A percentile compares a stretch with the other conserved stretches of the same genome.
phyloP scores from a whole-genome alignment of 2,113 vertebrate genomes.

The Anhinga rufa region DNA sequence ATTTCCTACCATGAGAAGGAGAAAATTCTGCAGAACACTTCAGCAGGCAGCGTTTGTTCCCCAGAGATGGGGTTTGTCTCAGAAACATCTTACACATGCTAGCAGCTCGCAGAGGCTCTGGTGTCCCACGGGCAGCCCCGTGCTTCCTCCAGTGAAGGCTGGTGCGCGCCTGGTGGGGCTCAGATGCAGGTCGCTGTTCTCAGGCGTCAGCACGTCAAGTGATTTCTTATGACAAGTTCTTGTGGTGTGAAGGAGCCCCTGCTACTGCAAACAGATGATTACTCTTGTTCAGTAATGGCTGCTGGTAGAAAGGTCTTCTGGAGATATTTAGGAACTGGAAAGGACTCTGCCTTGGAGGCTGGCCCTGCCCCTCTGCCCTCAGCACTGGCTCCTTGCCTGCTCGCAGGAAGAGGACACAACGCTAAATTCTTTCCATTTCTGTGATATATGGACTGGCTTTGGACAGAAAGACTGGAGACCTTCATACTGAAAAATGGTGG shows the following conservation, averaged over 20 bases:
- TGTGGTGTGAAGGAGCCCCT: not conserved
- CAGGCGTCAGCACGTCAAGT: not conserved
- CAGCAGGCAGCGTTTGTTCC: not conserved
- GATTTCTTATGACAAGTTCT: not conserved
- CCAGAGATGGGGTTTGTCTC: not conserved
- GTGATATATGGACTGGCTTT: not conserved
- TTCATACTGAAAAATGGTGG: not conserved
- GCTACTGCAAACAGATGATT: not conserved
- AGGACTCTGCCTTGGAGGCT: too few species aligned
- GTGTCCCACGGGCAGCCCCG: accelerated
- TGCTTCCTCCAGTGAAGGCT: not conserved
- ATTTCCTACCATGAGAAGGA: not conserved
- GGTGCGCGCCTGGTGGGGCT: accelerated
- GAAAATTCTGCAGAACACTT: not conserved
- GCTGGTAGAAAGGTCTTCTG: not conserved
- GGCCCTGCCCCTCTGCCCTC: not conserved
- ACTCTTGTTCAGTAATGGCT: accelerated
- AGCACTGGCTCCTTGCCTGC: not conserved
- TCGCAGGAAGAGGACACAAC: not conserved
- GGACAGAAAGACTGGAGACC: not conserved
- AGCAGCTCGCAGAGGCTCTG: not conserved
- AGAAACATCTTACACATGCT: not conserved
- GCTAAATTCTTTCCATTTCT: not conserved
- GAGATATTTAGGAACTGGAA: not conserved
- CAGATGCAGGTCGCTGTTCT: not conserved